Conservation (phyloP, 1,140 invertebrate genomes). For the Lutraria rhynchaena region DNA sequence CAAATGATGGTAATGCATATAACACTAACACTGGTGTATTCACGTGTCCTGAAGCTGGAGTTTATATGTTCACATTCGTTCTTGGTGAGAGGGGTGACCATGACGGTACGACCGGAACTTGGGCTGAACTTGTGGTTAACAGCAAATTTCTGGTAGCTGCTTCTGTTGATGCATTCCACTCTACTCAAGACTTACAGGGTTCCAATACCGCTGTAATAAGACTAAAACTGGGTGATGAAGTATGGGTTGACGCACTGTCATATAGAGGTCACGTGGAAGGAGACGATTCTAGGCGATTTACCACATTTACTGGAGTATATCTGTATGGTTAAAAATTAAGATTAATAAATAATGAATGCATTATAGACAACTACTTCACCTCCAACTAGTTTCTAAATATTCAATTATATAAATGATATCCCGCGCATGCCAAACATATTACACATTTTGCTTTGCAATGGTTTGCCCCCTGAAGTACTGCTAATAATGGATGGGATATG, state of each 20-base stretch:
- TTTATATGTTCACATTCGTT: slow-evolving; percentile 35
- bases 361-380: too few species aligned
- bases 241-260: slow-evolving; percentile 8
- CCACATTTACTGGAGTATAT: slow-evolving; percentile 33
- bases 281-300: neutral
- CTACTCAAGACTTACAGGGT: slow-evolving; percentile 14
- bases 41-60: slow-evolving; percentile 19
- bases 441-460: too few species aligned
- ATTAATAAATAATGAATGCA: too few species aligned
- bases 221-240: slow-evolving; percentile 4
- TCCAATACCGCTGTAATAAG: neutral
- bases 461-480: too few species aligned
- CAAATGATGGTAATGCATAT: slow-evolving; percentile 25
- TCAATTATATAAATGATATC: too few species aligned
- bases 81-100: slow-evolving; percentile 24
- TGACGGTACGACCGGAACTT: slow-evolving; percentile 1
- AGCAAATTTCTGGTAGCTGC: neutral
- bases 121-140: slow-evolving; percentile 27
- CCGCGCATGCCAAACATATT: too few species aligned
- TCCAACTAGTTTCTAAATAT: too few species aligned
- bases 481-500: too few species aligned
- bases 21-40: slow-evolving; percentile 10
- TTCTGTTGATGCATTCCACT: slow-evolving; percentile 10
- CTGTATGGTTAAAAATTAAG: slow-evolving; percentile 16
- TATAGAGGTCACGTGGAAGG: slow-evolving; percentile 11